Base-by-base conservation (phyloP, 2,113 vertebrate species). In the Colius striatus region DNA sequence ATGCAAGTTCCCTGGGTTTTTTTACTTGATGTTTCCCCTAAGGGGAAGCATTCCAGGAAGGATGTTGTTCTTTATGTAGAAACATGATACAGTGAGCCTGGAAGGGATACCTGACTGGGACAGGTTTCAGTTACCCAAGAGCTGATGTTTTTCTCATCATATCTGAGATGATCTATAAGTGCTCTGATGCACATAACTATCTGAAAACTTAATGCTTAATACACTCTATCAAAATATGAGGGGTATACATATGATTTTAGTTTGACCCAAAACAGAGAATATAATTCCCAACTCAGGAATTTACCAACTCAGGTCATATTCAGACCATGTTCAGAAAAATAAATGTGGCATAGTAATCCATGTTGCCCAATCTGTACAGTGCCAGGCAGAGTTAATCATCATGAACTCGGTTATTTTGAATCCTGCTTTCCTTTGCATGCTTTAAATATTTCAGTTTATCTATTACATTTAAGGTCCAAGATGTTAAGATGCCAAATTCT, bases 31-130 rank as follows among this genome's bases (percentile, higher is more conserved):
- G 63, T 94, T 90, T 22, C 25, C 95, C 92, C 85, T 92, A 45
- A 92, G 85, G 88, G 95, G 45, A 0, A 93, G 26, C 76, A 90
- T 96, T 96, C 94, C 96, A 90, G 73, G 68, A 60, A 86, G 73
- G 76, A 93, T 92, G 73, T 86, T 92, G 41, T 62, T 78, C 91
- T 94, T 89, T 89, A 78, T 1, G 1, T 16, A 62, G 95, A 95
- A 96, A 96, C 32, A 50, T 63, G 76, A 96, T 84, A 74, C 41
- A 53, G 51, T 50, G 57, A 71, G 74, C 61, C 85, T 95, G 73
- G 61, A 87, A 93, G 79, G 83, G 83, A 88, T 43, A 75, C 73
- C 76, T 88, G 75, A 18, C 20, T 87, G 45, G 61, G 61, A 72
- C 50, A 89, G 57, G 61, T 81, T 72, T 80, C 7, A 2, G 68